Base-by-base conservation (phyloP, 35 echinoderm and acorn worm genomes). In the Chiridota heheva region DNA sequence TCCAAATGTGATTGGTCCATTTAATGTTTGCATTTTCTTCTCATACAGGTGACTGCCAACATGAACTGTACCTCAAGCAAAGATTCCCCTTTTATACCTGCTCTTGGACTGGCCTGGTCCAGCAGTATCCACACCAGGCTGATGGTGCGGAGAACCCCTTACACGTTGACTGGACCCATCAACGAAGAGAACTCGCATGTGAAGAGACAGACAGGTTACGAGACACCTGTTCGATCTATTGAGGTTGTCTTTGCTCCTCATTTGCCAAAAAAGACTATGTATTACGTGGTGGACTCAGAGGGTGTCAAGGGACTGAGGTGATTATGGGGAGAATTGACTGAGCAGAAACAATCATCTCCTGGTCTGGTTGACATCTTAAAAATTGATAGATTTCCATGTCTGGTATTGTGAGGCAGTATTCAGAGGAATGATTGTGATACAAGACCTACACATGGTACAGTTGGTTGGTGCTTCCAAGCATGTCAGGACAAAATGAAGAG, bases 61-160 rank as follows among this genome's bases (percentile, higher is more conserved):
- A 98, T 98, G 84, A 76, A 59, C 46, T 13, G 77, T 1, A 10
- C 39, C 18, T 40, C 55, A 42, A 29, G 56, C 45, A 57, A 72
- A 16, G 67, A 84, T 58, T 41, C 47, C 42, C 47, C 71, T 7
- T 44, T 88, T 44, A 85, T 92, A 35, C 95, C 95, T 25, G 95
- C 95, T 29, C 69, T 98, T 0, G 95, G 95, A 3, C 68, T 98
- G 28, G 85, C 95, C 27, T 98, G 95, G 95, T 91, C 95, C 30
- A 98, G 89, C 44, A 57, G 88, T 33, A 85, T 98, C 34, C 86
- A 91, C 48, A 83, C 81, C 7, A 74, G 95, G 28, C 60, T 98
- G 25, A 91, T 98, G 89, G 58, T 98, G 0, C 79, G 78, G n/a
- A 73, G 89, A 27, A 92, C 89, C 37, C 73, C 71, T n/a, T 96